Conservation (phyloP, 1,140 invertebrate species). For the Calephelis virginiensis region DNA sequence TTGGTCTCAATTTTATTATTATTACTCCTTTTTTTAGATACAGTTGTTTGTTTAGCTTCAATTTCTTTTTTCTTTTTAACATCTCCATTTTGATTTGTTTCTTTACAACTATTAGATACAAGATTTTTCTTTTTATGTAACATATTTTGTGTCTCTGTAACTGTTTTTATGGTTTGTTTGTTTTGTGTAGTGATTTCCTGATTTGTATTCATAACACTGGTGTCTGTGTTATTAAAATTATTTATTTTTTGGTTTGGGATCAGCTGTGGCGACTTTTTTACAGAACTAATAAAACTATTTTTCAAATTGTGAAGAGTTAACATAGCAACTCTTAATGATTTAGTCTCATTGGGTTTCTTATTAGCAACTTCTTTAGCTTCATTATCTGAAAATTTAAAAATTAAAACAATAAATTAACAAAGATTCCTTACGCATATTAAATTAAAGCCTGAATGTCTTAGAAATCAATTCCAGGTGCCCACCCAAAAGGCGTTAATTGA, state of each 20-base stretch:
- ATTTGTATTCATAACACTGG: background rate
- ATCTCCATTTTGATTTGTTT: background rate
- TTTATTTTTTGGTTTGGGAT: conserved; percentile 8
- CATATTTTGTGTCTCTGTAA: background rate
- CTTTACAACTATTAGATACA: background rate
- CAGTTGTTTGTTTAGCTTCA: background rate
- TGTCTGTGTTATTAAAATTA: background rate
- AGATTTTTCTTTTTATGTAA: conserved; percentile 1
- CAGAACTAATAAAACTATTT: conserved; percentile 11
- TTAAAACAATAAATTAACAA: no score
- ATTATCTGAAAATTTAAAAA: background rate
- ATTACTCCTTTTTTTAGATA: background rate
- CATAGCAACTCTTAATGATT: background rate
- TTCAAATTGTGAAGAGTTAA: conserved; percentile 8
- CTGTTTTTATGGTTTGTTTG: background rate
- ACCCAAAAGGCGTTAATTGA: no score
- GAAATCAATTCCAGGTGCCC: no score
- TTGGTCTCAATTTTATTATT: background rate
- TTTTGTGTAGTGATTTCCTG: background rate
- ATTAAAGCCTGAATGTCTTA: no score
- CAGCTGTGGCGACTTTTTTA: conserved; percentile 1
- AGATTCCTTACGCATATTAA: no score
- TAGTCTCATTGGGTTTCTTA: background rate
- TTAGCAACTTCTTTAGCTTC: background rate
- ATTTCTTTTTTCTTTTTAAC: background rate